These are phyloP conservation scores for Pangasianodon gigas DNA, from an alignment of 2,113 vertebrate species.

Conservation along the genomic window DNA sequence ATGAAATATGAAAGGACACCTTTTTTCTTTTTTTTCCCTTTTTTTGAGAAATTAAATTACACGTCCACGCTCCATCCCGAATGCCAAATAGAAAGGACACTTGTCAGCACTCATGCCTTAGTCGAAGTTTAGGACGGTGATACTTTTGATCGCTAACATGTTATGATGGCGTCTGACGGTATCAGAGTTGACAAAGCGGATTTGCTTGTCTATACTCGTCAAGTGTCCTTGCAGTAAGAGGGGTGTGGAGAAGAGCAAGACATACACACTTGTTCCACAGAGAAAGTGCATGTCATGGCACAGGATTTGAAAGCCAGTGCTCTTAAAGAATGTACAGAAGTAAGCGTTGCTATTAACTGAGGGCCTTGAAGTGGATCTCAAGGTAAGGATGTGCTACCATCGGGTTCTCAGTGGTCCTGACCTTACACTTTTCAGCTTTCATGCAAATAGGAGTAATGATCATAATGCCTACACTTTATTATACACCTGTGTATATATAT, in stretches of 20 bases:
- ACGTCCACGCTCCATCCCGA: conserved; percentile 35
- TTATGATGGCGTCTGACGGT: conserved; percentile 21
- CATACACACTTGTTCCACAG: conserved; percentile 21
- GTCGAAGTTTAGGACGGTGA: conserved; percentile 11
- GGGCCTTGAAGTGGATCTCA: conserved; percentile 48
- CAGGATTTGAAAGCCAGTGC: not conserved
- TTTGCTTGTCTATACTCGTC: conserved; percentile 26
- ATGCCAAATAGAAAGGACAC: conserved; percentile 26
- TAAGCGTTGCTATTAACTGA: conserved; percentile 30
- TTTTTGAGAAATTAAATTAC: conserved; percentile 53
- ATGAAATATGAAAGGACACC: conserved; percentile 52
- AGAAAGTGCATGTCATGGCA: conserved; percentile 7
- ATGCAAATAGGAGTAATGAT: conserved; percentile 19
- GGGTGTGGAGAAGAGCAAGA: conserved; percentile 12
- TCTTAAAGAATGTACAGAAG: conserved; percentile 26
- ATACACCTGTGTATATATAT: not conserved
- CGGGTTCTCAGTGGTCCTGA: conserved; percentile 15
- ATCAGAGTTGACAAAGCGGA: conserved; percentile 26
- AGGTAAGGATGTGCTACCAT: conserved; percentile 4
- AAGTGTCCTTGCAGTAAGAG: conserved; percentile 36
- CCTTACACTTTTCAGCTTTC: conserved; percentile 17
- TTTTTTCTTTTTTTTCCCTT: not conserved
- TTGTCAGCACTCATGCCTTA: conserved; percentile 5
- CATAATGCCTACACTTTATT: not conserved
- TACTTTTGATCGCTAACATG: conserved; percentile 35